A percentile compares a stretch with the other conserved stretches of the same genome.
Evolutionary conservation across 2,888 invertebrate genomes (phyloP).

Genomic region (Syrphus vitripennis): DNA sequence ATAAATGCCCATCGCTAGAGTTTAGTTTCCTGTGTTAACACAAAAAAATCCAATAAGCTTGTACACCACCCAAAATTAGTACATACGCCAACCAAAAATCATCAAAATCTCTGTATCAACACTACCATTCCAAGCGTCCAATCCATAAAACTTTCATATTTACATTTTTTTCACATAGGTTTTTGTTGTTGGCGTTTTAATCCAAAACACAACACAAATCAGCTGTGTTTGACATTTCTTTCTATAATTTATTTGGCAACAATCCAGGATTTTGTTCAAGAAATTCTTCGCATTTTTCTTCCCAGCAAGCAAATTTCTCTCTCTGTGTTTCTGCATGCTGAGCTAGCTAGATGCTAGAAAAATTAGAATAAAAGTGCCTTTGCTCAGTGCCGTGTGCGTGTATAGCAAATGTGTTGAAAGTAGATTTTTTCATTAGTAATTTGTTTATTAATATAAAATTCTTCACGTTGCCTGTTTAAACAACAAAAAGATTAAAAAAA

Average conservation of each 20-base stretch:
- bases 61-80: conserved; percentile 3
- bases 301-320: neutral
- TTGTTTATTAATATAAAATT: conserved; percentile 59
- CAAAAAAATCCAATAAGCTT: neutral
- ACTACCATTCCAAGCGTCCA: neutral
- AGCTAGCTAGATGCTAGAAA: neutral
- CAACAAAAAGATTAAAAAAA: conserved; percentile 46
- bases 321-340: neutral
- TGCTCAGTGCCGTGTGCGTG: conserved; percentile 43
- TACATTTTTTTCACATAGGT: conserved; percentile 33
- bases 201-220: conserved; percentile 43
- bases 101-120: neutral
- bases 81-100: conserved; percentile 23
- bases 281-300: conserved; percentile 53
- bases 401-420: conserved; percentile 34
- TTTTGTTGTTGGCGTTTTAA: conserved; percentile 22
- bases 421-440: conserved; percentile 36
- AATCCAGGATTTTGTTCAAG: conserved; percentile 29
- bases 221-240: conserved; percentile 61
- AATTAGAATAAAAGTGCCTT: conserved; percentile 22
- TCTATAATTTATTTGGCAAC: conserved; percentile 44
- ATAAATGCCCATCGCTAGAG: neutral
- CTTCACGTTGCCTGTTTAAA: neutral
- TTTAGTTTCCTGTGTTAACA: neutral
- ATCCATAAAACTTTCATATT: neutral